Evolutionary conservation across 1,140 invertebrate species (phyloP).

Genomic region (Aculops lycopersici): DNA sequence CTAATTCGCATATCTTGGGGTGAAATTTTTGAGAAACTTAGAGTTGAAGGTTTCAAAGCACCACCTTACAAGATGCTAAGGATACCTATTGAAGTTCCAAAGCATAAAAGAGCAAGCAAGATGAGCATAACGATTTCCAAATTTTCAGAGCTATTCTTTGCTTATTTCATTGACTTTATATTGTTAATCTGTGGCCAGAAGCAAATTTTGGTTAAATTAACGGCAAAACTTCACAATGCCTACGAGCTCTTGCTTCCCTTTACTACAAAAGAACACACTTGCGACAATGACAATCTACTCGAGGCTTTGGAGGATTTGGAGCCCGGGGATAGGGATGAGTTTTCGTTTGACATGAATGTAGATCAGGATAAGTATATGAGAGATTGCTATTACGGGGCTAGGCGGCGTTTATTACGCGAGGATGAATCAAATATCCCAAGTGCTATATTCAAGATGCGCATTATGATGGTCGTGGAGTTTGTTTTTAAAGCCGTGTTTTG

Average conservation of each 20-base stretch:
- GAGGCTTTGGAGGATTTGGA: background rate
- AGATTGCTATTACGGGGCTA: conserved; percentile 27
- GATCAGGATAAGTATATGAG: conserved; percentile 32
- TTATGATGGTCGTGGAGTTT: background rate
- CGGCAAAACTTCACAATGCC: conserved; percentile 37
- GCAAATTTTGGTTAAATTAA: background rate
- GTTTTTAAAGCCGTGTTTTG: background rate
- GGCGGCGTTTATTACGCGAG: conserved; percentile 43
- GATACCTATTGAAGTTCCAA: background rate
- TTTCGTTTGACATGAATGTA: conserved; percentile 31
- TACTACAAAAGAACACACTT: conserved; percentile 41
- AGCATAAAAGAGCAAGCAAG: background rate
- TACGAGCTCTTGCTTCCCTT: conserved; percentile 39
- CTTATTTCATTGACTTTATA: background rate
- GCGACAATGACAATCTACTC: conserved; percentile 33
- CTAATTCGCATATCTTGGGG: background rate
- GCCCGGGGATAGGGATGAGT: conserved; percentile 14
- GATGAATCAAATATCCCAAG: conserved; percentile 25
- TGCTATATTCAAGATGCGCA: background rate
- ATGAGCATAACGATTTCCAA: background rate
- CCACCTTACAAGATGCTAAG: background rate
- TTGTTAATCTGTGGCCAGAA: background rate
- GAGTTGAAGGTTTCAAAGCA: background rate
- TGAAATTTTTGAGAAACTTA: background rate
- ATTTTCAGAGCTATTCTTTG: background rate